phyloP scores from a whole-genome alignment of 2,113 vertebrate genomes.

The Pachypanchax playfairii region DNA sequence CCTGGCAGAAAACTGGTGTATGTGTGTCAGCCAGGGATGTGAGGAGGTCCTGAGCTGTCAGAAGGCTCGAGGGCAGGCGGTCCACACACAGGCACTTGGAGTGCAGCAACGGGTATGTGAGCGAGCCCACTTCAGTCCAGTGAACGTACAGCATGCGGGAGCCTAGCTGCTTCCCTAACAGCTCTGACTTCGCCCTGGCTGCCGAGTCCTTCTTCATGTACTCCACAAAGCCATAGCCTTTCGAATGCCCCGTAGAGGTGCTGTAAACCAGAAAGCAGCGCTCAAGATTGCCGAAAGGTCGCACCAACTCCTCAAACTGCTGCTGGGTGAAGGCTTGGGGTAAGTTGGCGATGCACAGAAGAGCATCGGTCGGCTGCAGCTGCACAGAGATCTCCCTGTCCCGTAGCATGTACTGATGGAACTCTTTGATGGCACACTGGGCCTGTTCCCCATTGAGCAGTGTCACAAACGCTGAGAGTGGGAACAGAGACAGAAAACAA shows the following conservation, averaged over 20 bases:
- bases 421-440: conserved; percentile 84
- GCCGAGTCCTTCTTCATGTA: conserved; percentile 98
- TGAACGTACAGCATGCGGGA: conserved; percentile 91
- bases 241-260: conserved; percentile 83
- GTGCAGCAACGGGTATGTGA: conserved; percentile 85
- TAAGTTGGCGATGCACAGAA: conserved; percentile 92
- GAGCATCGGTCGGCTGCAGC: conserved; percentile 90
- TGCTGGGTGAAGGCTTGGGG: conserved; percentile 87
- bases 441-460: conserved; percentile 92
- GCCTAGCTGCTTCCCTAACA: conserved; percentile 89
- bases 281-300: conserved; percentile 92
- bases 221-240: conserved; percentile 94
- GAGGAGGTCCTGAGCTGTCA: conserved; percentile 81
- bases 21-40: conserved; percentile 76
- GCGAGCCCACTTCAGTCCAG: conserved; percentile 90
- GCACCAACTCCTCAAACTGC: conserved; percentile 92
- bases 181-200: conserved; percentile 89
- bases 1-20: conserved; percentile 89
- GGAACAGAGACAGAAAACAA: background rate
- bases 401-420: conserved; percentile 85
- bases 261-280: conserved; percentile 93
- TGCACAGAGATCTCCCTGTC: conserved; percentile 90
- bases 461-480: conserved; percentile 86
- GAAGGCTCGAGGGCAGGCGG: conserved; percentile 82
- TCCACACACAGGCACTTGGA: conserved; percentile 90